phyloP scores from a whole-genome alignment of 2,797 vertebrate species.

The Hemitrygon akajei region DNA sequence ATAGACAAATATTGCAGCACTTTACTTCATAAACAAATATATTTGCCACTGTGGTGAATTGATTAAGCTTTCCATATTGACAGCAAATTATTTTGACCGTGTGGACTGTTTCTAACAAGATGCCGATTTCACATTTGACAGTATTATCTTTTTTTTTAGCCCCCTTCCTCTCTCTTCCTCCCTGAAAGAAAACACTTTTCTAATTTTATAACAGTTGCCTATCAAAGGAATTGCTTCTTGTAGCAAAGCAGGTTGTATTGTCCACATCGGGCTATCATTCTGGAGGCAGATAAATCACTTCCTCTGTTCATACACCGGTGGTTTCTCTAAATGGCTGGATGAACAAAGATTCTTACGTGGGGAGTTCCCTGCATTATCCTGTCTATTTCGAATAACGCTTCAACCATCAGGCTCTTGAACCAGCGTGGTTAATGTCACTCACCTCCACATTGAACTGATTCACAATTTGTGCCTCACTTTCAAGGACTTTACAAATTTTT shows the following conservation, averaged over 20 bases:
- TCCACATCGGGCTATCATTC: neutral
- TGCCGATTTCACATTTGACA: neutral
- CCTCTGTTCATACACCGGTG: neutral
- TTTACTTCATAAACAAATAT: neutral
- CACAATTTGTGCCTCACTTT: no score
- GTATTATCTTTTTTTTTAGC: no score
- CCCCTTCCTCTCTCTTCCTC: no score
- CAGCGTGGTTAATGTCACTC: no score
- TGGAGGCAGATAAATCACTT: neutral
- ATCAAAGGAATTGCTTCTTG: neutral
- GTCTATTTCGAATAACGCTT: no score
- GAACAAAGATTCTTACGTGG: neutral
- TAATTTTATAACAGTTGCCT: neutral
- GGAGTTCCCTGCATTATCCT: neutral
- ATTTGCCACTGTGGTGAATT: neutral
- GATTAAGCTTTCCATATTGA: neutral
- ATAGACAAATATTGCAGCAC: neutral
- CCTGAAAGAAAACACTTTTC: neutral
- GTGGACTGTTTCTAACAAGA: neutral
- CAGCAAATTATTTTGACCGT: neutral
- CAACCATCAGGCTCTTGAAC: no score
- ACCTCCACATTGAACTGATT: no score
- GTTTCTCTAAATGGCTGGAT: neutral
- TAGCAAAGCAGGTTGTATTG: neutral
- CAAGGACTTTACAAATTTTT: no score